Percentiles rank a stretch among this genome's conserved stretches.
Conservation (phyloP, 2,797 vertebrate species). For the Coendou prehensilis region DNA sequence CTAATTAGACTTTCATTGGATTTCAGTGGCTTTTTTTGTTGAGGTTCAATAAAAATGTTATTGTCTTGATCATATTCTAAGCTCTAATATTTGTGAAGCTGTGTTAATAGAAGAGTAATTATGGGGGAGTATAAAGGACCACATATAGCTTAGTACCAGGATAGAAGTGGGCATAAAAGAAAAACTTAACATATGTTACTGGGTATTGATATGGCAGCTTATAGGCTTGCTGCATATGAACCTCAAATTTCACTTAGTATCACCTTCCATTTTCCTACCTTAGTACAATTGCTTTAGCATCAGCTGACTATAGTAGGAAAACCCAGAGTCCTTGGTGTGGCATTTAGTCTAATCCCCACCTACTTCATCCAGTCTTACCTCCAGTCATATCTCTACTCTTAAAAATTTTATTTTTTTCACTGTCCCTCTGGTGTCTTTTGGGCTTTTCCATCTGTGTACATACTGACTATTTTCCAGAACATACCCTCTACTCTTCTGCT, state of each 20-base stretch:
- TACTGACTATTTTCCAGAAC: not conserved
- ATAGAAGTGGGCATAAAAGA: not conserved
- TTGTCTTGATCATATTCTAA: not conserved
- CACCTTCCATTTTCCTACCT: not conserved
- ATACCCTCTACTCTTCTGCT: not conserved
- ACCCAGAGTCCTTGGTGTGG: not conserved
- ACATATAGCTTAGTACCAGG: not conserved
- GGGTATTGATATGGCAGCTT: not conserved
- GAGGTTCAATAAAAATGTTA: not conserved
- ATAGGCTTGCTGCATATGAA: not conserved
- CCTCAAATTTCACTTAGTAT: not conserved
- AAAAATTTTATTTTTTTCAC: not conserved
- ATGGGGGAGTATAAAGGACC: not conserved
- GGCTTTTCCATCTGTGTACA: not conserved
- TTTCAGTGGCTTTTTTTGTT: not conserved
- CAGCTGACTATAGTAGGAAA: not conserved
- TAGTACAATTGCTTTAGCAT: not conserved
- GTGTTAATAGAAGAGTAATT: slow-evolving; percentile 26
- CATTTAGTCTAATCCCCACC: not conserved
- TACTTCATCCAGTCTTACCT: not conserved
- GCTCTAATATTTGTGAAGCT: not conserved
- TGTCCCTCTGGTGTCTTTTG: not conserved
- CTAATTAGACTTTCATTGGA: not conserved
- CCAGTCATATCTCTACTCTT: not conserved
- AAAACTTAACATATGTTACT: not conserved